A percentile compares a stretch with the other conserved stretches of the same genome.
These are phyloP conservation scores for Megaptera novaeangliae DNA, from an alignment of 2,113 vertebrate species.

Conservation along the genomic window DNA sequence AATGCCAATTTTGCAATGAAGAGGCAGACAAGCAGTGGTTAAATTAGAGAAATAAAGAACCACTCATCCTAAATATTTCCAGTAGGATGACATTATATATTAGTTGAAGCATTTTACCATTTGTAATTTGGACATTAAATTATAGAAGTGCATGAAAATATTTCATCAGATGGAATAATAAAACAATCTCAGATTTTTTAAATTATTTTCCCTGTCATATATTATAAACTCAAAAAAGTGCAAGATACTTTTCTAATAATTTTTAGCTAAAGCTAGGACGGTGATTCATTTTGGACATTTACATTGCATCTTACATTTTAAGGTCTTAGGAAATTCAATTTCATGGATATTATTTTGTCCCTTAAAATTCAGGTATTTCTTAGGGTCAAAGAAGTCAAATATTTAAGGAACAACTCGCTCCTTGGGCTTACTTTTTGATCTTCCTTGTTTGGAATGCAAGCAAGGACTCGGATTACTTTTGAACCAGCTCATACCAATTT, in stretches of 20 bases:
- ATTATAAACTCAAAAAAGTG: neutral
- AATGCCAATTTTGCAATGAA: neutral
- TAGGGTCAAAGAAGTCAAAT: slow-evolving; percentile 18
- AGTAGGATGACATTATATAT: neutral
- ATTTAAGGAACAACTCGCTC: neutral
- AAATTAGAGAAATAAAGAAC: neutral
- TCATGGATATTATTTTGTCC: neutral
- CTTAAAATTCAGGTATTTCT: slow-evolving; percentile 26
- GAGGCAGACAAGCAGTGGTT: neutral
- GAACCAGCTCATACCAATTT: slow-evolving; percentile 43
- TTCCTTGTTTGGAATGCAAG: slow-evolving; percentile 38
- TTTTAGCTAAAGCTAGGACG: neutral
- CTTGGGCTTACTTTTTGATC: neutral
- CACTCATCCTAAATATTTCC: neutral
- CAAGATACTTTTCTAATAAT: neutral
- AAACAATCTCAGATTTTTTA: neutral
- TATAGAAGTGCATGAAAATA: slow-evolving; percentile 8
- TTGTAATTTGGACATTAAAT: slow-evolving; percentile 9
- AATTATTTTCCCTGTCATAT: neutral
- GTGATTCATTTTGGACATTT: neutral
- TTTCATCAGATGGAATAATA: neutral
- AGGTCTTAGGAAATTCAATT: neutral
- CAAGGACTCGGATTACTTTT: slow-evolving; percentile 29
- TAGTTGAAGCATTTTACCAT: neutral
- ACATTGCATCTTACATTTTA: neutral